phyloP scores from a whole-genome alignment of 2,797 vertebrate species.

The Lutjanus campechanus region DNA sequence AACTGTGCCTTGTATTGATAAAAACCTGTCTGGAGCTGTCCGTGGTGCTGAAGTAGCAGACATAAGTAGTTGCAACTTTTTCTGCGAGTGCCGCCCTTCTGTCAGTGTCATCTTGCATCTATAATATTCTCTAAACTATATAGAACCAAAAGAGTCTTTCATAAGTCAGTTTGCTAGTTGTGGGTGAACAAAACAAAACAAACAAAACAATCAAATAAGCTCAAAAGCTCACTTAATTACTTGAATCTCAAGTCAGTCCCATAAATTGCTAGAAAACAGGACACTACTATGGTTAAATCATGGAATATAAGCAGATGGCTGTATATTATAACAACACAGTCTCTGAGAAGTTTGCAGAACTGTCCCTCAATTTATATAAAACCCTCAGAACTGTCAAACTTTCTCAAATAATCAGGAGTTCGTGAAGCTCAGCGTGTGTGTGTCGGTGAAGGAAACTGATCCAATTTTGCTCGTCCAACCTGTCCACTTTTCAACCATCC shows the following conservation, averaged over 20 bases:
- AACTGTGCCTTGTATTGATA: too few species aligned
- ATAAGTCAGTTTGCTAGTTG: too few species aligned
- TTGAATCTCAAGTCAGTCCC: not conserved
- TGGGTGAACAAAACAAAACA: too few species aligned
- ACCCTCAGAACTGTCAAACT: not conserved
- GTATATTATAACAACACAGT: not conserved
- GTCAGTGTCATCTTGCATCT: too few species aligned
- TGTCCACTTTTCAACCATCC: slow-evolving; percentile 2
- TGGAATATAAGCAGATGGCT: slow-evolving; percentile 1
- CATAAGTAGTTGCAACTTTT: too few species aligned
- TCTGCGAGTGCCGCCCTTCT: too few species aligned
- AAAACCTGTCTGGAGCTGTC: too few species aligned
- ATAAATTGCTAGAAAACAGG: not conserved
- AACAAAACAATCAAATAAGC: too few species aligned
- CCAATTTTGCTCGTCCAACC: not conserved
- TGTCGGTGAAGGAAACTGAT: not conserved
- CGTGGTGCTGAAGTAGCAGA: too few species aligned
- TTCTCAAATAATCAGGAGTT: not conserved
- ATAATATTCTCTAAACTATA: too few species aligned
- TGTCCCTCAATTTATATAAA: not conserved
- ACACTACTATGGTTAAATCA: not conserved
- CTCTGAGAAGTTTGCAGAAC: not conserved
- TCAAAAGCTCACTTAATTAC: not conserved
- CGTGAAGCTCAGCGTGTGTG: not conserved
- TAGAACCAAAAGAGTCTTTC: too few species aligned